Base-by-base conservation (phyloP, 2,797 vertebrate genomes). In the Anableps anableps region DNA sequence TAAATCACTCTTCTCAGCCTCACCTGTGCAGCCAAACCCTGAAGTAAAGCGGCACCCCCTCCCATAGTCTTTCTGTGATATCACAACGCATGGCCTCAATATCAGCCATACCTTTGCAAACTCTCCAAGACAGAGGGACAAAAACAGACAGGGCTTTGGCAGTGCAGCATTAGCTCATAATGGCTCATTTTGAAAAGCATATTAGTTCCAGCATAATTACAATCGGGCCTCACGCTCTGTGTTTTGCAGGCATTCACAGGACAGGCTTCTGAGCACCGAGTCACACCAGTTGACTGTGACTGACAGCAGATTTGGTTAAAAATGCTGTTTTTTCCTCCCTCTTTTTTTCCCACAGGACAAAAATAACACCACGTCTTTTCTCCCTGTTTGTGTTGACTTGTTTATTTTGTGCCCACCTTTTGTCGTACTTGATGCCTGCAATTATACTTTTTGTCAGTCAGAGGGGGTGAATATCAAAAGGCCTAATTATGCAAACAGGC, bases 151-250 rank as follows among this genome's bases (percentile, higher is more conserved):
- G 94, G 93, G 94, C 93, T 95, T 95, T 95, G 93, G 94, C 95
- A 95, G 93, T 91, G 93, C 94, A 93, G 95, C 95, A 96, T 96
- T 96, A 95, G 95, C 95, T 96, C 95, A 96, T 96, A 96, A 96
- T 96, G 95, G 95, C 95, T 96, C 95, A 95, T 96, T 96, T 96
- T 95, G 94, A 96, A 96, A 96, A 96, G 95, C 95, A 94, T 95
- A 95, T 96, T 96, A 96, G 96, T 96, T 96, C 95, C 96, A 96
- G 95, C 94, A 95, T 96, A 96, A 96, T 96, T 95, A 96, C 95
- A 96, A 96, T 95, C 95, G 94, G 94, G 94, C 95, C 95, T 95
- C 91, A 89, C 87, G 91, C 95, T 95, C 90, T 85, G 92, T 94
- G 92, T 95, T 95, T 95, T 94, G 91, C 93, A 95, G 90, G 92